Evolutionary conservation across 2,113 vertebrate species (phyloP).

Genomic region (Candoia aspera): DNA sequence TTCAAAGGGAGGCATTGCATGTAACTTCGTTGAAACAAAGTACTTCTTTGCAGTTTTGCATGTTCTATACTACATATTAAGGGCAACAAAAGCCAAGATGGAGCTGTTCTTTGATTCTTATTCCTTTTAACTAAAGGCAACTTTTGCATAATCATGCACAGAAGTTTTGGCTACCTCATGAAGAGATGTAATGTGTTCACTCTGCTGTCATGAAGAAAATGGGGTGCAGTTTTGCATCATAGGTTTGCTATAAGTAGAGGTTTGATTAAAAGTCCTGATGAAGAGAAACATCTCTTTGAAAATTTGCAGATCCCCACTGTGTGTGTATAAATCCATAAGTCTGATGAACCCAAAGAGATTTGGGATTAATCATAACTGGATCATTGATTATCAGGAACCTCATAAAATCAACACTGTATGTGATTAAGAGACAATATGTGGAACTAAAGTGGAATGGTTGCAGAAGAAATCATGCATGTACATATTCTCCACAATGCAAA

Average conservation of each 20-base stretch:
- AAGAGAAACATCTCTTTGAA: no score
- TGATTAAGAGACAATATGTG: background rate
- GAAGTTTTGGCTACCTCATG: no score
- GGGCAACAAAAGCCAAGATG: background rate
- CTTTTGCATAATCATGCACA: background rate
- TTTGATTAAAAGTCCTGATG: no score
- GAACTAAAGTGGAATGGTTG: background rate
- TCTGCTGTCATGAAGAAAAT: no score
- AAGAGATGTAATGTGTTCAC: no score
- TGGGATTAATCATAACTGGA: background rate
- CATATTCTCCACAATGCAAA: background rate
- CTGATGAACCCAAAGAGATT: background rate
- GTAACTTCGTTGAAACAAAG: background rate
- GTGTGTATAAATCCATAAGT: background rate
- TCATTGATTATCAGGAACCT: no score
- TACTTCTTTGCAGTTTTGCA: background rate
- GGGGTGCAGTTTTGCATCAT: no score
- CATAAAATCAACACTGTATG: background rate
- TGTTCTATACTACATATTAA: background rate
- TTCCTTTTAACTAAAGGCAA: background rate
- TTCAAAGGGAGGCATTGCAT: background rate
- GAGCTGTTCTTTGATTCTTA: background rate
- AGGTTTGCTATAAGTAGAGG: no score
- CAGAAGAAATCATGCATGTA: background rate
- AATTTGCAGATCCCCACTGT: background rate